These are phyloP conservation scores for Acanthosepion lycidas DNA, from an alignment of 2,888 invertebrate species.

Conservation along the genomic window DNA sequence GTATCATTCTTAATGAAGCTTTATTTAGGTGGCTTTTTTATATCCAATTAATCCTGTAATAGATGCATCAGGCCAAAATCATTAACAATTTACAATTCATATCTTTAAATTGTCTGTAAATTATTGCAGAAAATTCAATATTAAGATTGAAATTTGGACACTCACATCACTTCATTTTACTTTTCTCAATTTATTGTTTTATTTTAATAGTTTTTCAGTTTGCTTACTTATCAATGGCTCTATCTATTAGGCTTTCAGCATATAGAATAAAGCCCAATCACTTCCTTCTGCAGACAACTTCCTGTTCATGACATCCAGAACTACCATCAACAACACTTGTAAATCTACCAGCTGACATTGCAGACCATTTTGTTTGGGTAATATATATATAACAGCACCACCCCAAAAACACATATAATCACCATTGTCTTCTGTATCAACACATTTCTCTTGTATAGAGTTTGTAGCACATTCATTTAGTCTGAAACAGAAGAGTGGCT, in stretches of 20 bases:
- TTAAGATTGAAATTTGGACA: background rate
- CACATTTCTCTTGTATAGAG: slow-evolving; percentile 33
- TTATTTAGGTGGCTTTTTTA: too few species aligned
- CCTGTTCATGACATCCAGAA: slow-evolving; percentile 33
- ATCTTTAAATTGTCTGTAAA: background rate
- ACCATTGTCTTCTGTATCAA: slow-evolving; percentile 8
- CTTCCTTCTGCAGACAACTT: background rate
- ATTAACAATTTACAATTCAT: background rate
- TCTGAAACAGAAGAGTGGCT: background rate
- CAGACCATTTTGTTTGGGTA: slow-evolving; percentile 8
- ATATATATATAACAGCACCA: slow-evolving; percentile 33
- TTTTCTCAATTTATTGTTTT: background rate
- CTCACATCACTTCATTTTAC: background rate
- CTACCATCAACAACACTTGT: slow-evolving; percentile 21
- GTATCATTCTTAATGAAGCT: too few species aligned
- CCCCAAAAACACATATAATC: background rate
- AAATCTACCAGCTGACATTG: slow-evolving; percentile 6
- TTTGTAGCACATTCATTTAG: slow-evolving; percentile 16
- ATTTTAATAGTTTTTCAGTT: background rate
- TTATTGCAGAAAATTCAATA: background rate
- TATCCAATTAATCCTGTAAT: too few species aligned
- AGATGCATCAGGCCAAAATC: too few species aligned
- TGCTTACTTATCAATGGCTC: slow-evolving; percentile 33
- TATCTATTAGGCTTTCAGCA: slow-evolving; percentile 33
- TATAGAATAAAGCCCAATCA: background rate